These are phyloP conservation scores for Elysia crispata DNA, from an alignment of 2,888 invertebrate species.

Conservation along the genomic window DNA sequence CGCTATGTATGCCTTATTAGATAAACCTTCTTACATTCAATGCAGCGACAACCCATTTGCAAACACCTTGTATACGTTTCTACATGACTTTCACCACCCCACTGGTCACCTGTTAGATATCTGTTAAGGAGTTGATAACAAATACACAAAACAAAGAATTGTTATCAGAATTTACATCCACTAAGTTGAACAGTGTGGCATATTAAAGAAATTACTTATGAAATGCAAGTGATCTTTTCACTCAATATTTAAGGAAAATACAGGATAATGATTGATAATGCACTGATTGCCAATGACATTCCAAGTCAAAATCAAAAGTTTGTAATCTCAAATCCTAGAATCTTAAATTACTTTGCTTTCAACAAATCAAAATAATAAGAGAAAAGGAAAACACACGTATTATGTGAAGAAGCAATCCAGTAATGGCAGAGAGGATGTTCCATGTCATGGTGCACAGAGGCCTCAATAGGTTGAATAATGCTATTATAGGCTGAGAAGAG, in stretches of 20 bases:
- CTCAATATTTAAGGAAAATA: no score
- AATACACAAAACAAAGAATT: background rate
- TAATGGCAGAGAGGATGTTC: conserved; percentile 91
- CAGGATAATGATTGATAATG: no score
- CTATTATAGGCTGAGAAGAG: conserved; percentile 95
- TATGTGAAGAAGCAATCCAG: conserved; percentile 98
- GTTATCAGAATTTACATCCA: no score
- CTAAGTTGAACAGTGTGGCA: background rate
- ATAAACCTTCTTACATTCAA: conserved; percentile 82
- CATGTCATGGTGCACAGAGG: conserved; percentile 92
- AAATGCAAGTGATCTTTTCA: no score
- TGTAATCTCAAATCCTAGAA: background rate
- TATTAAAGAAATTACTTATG: no score
- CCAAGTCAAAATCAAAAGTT: background rate
- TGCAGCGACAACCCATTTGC: conserved; percentile 95
- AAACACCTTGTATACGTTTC: conserved; percentile 96
- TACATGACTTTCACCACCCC: conserved; percentile 95
- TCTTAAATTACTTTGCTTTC: background rate
- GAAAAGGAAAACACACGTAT: conserved; percentile 84
- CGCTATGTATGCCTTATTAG: background rate
- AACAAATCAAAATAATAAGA: background rate
- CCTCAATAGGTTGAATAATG: conserved; percentile 87
- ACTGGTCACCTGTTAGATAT: conserved; percentile 97
- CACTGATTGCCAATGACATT: no score
- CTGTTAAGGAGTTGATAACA: conserved; percentile 78